Evolutionary conservation across 2,888 invertebrate genomes (phyloP), one percentile per base, ranked within the genome.

Genomic region (Drosophila birchii): DNA sequence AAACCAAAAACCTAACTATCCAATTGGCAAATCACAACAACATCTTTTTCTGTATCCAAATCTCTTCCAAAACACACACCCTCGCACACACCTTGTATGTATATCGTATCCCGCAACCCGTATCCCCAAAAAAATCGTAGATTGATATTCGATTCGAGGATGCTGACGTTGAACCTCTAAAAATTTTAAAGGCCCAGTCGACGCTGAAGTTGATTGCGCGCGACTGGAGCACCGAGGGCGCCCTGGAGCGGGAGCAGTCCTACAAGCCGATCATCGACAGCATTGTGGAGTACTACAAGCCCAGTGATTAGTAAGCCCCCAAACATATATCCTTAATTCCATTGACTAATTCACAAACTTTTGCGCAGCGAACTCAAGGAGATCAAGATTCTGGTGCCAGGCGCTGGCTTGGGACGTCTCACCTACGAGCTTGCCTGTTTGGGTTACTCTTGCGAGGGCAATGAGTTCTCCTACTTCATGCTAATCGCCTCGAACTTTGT

Each of bases 381-480:
- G 64, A 93, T 98, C 20, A 95, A 95, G 82, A 95, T 99, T 60
- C 93, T 99, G 69, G 98, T 99, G 18, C 99, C 99, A 11, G 99
- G 99, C 3, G 98, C 98, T n/a, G 99, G 99, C 0, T 94, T 99
- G 7, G 99, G 98, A 0, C 94, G 99, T 68, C 94, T 99, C 2
- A 97, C 98, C 0, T 98, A 96, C 94, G 99, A 99, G 94, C 95
- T 99, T 36, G 98, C 99, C 0, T 94, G 95, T 64, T 94, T 95
- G 20, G 99, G 99, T 1, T 99, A 96, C 93, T 94, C 94, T 12
- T 99, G 98, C 86, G 98, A 99, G 93, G 99, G 99, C 77, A 99
- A 99, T 92, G 99, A 99, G 93, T 99, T 98, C 93, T 98, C 98
- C 34, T 94, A 99, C 43, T 99, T 98, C 92, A 99, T 99, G 99